Conservation (phyloP, 2,888 invertebrate species). For the Eudemis profundana region DNA sequence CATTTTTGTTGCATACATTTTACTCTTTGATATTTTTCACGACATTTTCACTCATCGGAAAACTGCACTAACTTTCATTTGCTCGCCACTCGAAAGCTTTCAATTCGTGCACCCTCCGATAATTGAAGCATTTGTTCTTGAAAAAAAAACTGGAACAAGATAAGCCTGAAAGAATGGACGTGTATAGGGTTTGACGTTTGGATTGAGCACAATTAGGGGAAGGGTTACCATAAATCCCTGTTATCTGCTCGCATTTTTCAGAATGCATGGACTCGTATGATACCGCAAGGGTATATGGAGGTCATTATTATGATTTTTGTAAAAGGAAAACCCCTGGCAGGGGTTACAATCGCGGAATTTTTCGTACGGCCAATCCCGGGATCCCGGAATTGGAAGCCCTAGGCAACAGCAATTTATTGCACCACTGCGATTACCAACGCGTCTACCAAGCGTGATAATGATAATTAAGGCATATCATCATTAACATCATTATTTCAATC, state of each 20-base stretch:
- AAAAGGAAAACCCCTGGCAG: no score
- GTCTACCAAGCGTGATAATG: no score
- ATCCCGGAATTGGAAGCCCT: no score
- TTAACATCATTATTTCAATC: no score
- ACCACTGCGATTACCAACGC: no score
- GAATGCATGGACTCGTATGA: neutral
- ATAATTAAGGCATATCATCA: no score
- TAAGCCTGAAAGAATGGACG: conserved; percentile 22
- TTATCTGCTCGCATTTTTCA: conserved; percentile 19
- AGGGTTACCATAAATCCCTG: conserved; percentile 23
- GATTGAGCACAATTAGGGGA: conserved; percentile 21
- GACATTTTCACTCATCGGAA: no score
- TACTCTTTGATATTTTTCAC: no score
- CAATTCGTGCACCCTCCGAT: conserved; percentile 3
- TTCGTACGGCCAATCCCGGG: no score
- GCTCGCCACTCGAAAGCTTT: neutral
- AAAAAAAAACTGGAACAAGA: neutral
- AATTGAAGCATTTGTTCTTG: conserved; percentile 7
- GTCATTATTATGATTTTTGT: neutral
- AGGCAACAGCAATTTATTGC: no score
- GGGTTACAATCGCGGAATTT: no score
- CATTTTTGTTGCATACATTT: no score
- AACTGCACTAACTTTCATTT: neutral
- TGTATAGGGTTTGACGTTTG: conserved; percentile 11
- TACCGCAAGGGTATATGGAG: neutral